Conservation (phyloP, 2,113 vertebrate species). For the Cololabis saira region DNA sequence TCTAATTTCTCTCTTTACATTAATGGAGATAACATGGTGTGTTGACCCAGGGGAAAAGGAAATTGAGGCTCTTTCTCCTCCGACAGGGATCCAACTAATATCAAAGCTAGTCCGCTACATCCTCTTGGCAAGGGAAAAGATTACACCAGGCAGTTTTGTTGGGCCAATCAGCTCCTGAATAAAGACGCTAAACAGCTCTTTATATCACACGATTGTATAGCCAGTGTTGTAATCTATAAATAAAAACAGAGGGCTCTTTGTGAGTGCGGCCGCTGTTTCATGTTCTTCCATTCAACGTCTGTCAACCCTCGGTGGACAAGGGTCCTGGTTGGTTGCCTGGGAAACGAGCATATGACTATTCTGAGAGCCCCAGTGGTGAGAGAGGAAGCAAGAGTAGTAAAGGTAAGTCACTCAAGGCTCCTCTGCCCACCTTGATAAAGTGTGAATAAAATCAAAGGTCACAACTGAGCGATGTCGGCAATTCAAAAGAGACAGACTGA, state of each 20-base stretch:
- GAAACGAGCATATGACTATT: constrained; percentile 81
- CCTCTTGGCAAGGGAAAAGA: constrained; percentile 37
- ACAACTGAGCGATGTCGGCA: constrained; percentile 12
- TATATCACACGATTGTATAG: constrained; percentile 1
- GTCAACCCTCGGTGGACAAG: constrained; percentile 74
- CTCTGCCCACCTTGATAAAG: constrained; percentile 62
- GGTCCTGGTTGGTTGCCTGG: constrained; percentile 79
- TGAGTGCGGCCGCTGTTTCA: constrained; percentile 43
- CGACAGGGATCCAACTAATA: constrained; percentile 27
- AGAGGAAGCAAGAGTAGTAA: constrained; percentile 52
- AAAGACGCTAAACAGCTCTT: constrained; percentile 10
- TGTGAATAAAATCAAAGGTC: constrained; percentile 62
- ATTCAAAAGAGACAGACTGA: constrained; percentile 22
- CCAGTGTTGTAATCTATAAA: constrained; percentile 26
- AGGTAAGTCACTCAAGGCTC: constrained; percentile 70
- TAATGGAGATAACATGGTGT: constrained; percentile 65
- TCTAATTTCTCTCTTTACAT: constrained; percentile 69
- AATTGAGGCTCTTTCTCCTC: constrained; percentile 60
- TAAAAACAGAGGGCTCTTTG: constrained; percentile 30
- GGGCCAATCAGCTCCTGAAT: neutral
- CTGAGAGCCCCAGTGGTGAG: constrained; percentile 52
- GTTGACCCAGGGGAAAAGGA: constrained; percentile 64
- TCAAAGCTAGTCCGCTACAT: constrained; percentile 35
- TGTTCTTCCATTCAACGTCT: constrained; percentile 59
- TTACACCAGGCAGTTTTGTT: constrained; percentile 33